A percentile compares a stretch with the other conserved stretches of the same genome.
Conservation (phyloP, 2,888 invertebrate species). For the Epinotia nisella region DNA sequence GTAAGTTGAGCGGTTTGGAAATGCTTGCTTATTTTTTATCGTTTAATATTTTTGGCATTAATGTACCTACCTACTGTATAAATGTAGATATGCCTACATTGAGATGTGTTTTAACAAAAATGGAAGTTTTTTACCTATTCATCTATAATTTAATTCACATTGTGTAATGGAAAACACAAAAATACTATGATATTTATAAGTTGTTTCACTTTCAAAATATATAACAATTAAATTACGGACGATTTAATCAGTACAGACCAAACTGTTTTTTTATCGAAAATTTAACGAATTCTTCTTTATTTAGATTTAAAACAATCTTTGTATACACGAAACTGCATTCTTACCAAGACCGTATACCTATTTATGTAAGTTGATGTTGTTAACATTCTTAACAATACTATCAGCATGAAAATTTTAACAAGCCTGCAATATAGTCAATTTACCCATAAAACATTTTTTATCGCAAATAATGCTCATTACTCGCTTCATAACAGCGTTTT, state of each 20-base stretch:
- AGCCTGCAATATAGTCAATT: slow-evolving; percentile 7
- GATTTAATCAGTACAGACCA: background rate
- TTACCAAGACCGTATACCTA: background rate
- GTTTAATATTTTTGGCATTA: background rate
- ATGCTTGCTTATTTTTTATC: slow-evolving; percentile 1
- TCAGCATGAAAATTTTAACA: slow-evolving; percentile 8
- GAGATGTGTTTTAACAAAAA: too few relatives aligned
- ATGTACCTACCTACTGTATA: background rate
- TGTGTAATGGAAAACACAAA: too few relatives aligned
- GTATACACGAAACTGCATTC: background rate
- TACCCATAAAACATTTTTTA: slow-evolving; percentile 31
- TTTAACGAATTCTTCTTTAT: too few relatives aligned
- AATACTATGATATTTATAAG: too few relatives aligned
- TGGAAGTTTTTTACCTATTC: too few relatives aligned
- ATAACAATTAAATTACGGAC: background rate
- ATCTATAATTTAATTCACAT: too few relatives aligned
- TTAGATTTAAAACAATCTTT: background rate
- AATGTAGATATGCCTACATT: background rate
- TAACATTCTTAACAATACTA: slow-evolving; percentile 5
- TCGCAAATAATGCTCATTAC: slow-evolving; percentile 31
- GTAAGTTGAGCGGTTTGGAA: background rate
- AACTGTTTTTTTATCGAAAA: background rate
- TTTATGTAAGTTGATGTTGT: background rate
- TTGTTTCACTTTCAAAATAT: too few relatives aligned
- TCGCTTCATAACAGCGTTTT: slow-evolving; percentile 32